These are phyloP conservation scores for Salticus scenicus DNA, from an alignment of 2,888 invertebrate species.

Conservation along the genomic window DNA sequence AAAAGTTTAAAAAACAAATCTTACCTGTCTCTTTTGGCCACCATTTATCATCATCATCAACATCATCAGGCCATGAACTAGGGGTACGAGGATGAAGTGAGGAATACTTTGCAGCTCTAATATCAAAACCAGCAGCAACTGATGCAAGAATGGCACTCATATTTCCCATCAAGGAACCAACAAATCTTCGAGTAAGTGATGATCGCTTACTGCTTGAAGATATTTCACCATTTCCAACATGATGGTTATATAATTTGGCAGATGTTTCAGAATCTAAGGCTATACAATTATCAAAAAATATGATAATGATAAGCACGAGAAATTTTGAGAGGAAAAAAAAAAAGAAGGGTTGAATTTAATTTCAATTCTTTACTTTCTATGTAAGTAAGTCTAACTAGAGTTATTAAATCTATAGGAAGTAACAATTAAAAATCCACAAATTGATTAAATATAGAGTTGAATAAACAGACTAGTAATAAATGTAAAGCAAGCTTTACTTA, in stretches of 20 bases:
- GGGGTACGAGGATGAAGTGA: conserved; percentile 87
- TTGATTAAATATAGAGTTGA: too few relatives aligned
- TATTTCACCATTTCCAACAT: conserved; percentile 51
- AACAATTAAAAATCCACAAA: too few relatives aligned
- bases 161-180: conserved; percentile 85
- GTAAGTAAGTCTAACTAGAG: too few relatives aligned
- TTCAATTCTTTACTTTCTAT: too few relatives aligned
- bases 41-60: conserved; percentile 71
- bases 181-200: conserved; percentile 73
- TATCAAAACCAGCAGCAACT: conserved; percentile 93
- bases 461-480: too few relatives aligned
- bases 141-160: conserved; percentile 93
- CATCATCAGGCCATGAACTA: conserved; percentile 76
- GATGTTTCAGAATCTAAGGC: conserved; percentile 46
- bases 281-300: too few relatives aligned
- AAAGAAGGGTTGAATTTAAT: too few relatives aligned
- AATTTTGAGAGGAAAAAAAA: too few relatives aligned
- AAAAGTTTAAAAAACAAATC: too few relatives aligned
- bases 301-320: too few relatives aligned
- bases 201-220: conserved; percentile 46
- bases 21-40: conserved; percentile 72
- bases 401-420: too few relatives aligned
- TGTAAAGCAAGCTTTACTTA: too few relatives aligned
- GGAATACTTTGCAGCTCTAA: conserved; percentile 89
- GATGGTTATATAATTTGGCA: conserved; percentile 27